Base-by-base conservation (phyloP, 2,113 vertebrate genomes). In the Conger conger region DNA sequence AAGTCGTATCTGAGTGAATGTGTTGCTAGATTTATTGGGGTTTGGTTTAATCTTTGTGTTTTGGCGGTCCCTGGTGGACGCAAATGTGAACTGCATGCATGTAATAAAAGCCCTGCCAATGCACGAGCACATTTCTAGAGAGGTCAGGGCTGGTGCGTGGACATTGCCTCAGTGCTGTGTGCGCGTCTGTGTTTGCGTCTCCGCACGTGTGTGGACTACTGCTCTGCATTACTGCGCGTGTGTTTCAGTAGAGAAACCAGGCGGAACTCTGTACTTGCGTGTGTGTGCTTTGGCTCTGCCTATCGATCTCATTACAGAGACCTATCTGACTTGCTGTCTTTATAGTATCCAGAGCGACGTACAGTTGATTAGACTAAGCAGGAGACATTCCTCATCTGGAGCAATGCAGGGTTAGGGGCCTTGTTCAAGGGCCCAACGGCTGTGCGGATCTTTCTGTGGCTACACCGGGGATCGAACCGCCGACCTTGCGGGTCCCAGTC, bases 61-160 rank as follows among this genome's bases (percentile, higher is more conserved):
- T 13, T 33, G 40, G 18, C 42, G 68, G 11, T 68, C 82, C 40
- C 82, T 83, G 30, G 63, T 83, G 82, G 68, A 36, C n/a, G 35
- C 33, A 82, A 42, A 73, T 4, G 36, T 57, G 36, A 83, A 20
- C 15, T 76, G 27, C 82, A 42, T 33, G 42, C 27, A 30, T 11
- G 4, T 13, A 73, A 73, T 33, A 73, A n/a, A n/a, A 33, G 5
- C 6, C n/a, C 23, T n/a, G n/a, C 27, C 9, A 13, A 33, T 33
- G 68, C 8, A n/a, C 23, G 20, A 81, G 54, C 36, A 88, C 87
- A 33, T 17, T 33, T 82, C 73, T 54, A n/a, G 81, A 86, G 82
- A 68, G 78, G 33, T 35, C 73, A 16, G 45, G 9, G 15, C 45
- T 50, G 1, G 4, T 13, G 1, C 15, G 11, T 23, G 18, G 23